Evolutionary conservation across 1,140 invertebrate genomes (phyloP).

Genomic region (Chironomus striatipennis): DNA sequence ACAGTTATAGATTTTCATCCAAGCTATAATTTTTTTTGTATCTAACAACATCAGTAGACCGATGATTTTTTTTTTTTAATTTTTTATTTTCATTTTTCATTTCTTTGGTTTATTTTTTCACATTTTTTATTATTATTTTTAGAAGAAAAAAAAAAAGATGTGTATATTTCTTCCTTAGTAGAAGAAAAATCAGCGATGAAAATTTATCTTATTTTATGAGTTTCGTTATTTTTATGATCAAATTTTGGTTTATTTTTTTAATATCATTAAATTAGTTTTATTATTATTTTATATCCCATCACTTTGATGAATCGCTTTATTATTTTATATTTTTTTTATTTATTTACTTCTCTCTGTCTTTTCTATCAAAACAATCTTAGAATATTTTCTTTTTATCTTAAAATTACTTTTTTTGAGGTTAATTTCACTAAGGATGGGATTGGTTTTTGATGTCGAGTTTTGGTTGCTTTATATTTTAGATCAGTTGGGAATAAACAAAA

Average conservation of each 20-base stretch:
- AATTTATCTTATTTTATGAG: constrained; percentile 2
- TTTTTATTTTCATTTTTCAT: not conserved
- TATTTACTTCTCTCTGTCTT: too few species aligned
- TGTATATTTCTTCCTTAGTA: not conserved
- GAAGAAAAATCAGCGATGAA: not conserved
- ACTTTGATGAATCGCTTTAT: not conserved
- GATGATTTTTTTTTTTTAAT: not conserved
- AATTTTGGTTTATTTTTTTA: not conserved
- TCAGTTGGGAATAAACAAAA: too few species aligned
- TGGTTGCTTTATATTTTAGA: too few species aligned
- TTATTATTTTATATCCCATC: not conserved
- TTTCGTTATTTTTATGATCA: constrained; percentile 1
- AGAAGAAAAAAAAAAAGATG: not conserved
- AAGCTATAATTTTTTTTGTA: not conserved
- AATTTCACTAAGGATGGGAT: too few species aligned
- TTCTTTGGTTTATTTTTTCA: constrained; percentile 23
- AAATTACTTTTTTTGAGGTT: too few species aligned
- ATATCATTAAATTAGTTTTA: constrained; percentile 21
- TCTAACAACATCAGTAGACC: not conserved
- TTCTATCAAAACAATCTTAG: too few species aligned
- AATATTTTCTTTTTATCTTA: too few species aligned
- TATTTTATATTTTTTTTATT: not conserved
- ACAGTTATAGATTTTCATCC: not conserved
- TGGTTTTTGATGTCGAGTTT: too few species aligned
- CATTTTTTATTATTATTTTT: constrained; percentile 21